Percentiles rank a stretch among this genome's conserved stretches.
Conservation (phyloP, 2,888 invertebrate species). For the Microchrysa polita region DNA sequence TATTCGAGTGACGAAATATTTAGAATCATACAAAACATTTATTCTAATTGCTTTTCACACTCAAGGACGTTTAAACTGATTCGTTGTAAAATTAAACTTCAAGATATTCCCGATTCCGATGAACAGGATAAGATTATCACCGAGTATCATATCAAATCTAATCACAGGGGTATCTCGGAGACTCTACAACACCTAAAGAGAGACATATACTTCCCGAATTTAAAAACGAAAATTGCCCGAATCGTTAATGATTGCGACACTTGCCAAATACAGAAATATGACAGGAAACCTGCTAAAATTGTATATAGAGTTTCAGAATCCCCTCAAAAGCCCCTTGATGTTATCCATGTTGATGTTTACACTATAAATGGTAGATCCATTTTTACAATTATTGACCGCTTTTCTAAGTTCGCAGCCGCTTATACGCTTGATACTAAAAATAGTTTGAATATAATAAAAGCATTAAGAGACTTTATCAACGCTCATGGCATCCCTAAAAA, state of each 20-base stretch:
- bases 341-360: slow-evolving; percentile 39
- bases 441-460: slow-evolving; percentile 17
- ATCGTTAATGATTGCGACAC: slow-evolving; percentile 43
- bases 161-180: slow-evolving; percentile 44
- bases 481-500: slow-evolving; percentile 31
- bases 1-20: slow-evolving; percentile 51
- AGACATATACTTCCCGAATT: slow-evolving; percentile 38
- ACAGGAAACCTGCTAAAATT: slow-evolving; percentile 46
- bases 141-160: slow-evolving; percentile 39
- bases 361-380: slow-evolving; percentile 26
- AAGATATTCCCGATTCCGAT: slow-evolving; percentile 38
- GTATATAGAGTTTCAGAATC: slow-evolving; percentile 40
- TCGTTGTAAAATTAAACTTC: not conserved
- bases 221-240: slow-evolving; percentile 41
- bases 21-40: slow-evolving; percentile 47
- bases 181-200: slow-evolving; percentile 39
- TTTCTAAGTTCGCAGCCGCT: slow-evolving; percentile 41
- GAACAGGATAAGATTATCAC: slow-evolving; percentile 43
- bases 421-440: slow-evolving; percentile 24
- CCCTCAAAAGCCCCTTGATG: slow-evolving; percentile 41
- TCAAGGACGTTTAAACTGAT: slow-evolving; percentile 23
- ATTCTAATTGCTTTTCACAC: slow-evolving; percentile 32
- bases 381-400: slow-evolving; percentile 31
- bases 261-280: slow-evolving; percentile 41
- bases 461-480: slow-evolving; percentile 17